phyloP scores from a whole-genome alignment of 2,797 vertebrate species.

The Selene dorsalis region DNA sequence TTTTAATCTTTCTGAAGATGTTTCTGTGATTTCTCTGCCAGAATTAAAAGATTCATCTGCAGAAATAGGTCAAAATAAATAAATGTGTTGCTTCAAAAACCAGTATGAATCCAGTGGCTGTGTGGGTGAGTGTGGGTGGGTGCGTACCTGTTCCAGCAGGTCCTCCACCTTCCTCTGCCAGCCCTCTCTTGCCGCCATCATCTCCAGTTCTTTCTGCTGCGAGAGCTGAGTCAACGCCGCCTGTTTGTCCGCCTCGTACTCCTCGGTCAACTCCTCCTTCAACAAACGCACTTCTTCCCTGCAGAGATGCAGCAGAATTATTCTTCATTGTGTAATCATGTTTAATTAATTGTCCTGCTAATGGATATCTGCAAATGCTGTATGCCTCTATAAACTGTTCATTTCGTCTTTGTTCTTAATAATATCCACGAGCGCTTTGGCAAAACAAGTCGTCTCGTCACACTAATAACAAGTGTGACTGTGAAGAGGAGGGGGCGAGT shows the following conservation, averaged over 20 bases:
- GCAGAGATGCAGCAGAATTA: neutral
- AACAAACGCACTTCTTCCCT: slow-evolving; percentile 94
- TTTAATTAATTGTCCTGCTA: slow-evolving; percentile 1
- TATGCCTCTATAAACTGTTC: slow-evolving; percentile 1
- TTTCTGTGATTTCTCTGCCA: too few species aligned
- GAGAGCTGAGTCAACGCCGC: slow-evolving; percentile 89
- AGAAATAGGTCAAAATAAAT: too few species aligned
- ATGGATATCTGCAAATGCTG: slow-evolving; percentile 9
- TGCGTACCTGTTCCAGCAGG: slow-evolving; percentile 81
- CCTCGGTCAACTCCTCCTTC: slow-evolving; percentile 91
- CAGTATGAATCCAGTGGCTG: too few species aligned
- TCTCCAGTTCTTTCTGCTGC: slow-evolving; percentile 94
- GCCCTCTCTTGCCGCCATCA: slow-evolving; percentile 91
- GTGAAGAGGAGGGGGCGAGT: slow-evolving; percentile 6
- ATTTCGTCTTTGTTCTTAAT: slow-evolving; percentile 13
- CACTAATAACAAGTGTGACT: slow-evolving; percentile 19
- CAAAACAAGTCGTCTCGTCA: neutral
- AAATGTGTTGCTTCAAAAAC: neutral
- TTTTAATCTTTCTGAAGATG: too few species aligned
- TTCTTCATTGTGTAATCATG: neutral
- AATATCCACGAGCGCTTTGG: slow-evolving; percentile 18
- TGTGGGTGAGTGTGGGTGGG: too few species aligned
- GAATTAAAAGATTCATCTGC: too few species aligned
- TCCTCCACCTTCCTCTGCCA: slow-evolving; percentile 99
- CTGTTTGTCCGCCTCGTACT: slow-evolving; percentile 95